These are phyloP conservation scores for Pteropus alecto DNA, from an alignment of 2,113 vertebrate species.

Conservation along the genomic window DNA sequence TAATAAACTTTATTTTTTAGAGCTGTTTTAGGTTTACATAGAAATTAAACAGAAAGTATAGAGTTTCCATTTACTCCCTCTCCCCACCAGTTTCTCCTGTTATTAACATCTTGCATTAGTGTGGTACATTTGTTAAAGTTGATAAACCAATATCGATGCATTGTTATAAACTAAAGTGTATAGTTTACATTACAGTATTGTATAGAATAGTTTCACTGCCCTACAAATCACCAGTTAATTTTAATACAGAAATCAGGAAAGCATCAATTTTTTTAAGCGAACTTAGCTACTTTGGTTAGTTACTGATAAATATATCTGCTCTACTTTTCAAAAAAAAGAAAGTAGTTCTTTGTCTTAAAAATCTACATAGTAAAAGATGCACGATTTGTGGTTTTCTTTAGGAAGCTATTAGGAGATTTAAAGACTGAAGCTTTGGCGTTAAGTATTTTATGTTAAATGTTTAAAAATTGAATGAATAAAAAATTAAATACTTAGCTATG, in stretches of 20 bases:
- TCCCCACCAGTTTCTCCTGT: not conserved
- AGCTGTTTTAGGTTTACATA: not conserved
- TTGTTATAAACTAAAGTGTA: not conserved
- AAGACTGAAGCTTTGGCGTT: not conserved
- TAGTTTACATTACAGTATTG: not conserved
- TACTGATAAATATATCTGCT: slow-evolving; percentile 24
- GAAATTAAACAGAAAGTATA: not conserved
- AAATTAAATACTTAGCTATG: not conserved
- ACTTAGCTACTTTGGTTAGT: not conserved
- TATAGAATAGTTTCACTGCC: not conserved
- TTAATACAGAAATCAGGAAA: slow-evolving; percentile 12
- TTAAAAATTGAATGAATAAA: slow-evolving; percentile 35
- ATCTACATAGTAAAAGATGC: not conserved
- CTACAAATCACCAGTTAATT: not conserved
- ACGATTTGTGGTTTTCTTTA: slow-evolving; percentile 32
- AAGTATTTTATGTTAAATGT: slow-evolving; percentile 37
- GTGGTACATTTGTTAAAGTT: not conserved
- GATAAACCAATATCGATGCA: not conserved
- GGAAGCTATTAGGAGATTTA: not conserved
- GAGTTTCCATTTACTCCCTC: not conserved
- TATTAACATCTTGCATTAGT: not conserved
- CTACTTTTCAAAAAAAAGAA: slow-evolving; percentile 1
- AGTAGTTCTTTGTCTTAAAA: not conserved
- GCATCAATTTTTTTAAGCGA: not conserved
- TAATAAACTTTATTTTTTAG: not conserved